Conservation (phyloP, 2,113 vertebrate species). For the Trematomus loennbergii region DNA sequence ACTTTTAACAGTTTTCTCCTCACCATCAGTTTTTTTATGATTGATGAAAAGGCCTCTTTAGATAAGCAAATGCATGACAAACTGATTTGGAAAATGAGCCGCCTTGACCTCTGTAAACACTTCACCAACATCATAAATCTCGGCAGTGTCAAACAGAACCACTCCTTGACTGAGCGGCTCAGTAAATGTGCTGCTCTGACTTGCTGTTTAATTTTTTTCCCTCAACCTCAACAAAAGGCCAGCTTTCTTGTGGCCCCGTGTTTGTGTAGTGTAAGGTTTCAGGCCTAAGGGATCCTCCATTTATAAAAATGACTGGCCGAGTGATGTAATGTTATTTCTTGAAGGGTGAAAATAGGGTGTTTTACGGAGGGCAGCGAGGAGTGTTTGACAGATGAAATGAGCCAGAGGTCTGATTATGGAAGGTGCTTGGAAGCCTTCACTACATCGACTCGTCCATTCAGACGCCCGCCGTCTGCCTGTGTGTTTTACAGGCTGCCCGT, state of each 20-base stretch:
- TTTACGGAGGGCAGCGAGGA: conserved; percentile 71
- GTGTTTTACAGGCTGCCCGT: conserved; percentile 58
- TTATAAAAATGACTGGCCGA: conserved; percentile 86
- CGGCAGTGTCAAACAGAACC: conserved; percentile 75
- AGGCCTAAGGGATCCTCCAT: conserved; percentile 83
- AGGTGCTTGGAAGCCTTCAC: conserved; percentile 57
- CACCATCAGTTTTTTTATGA: conserved; percentile 51
- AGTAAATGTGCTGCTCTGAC: conserved; percentile 58
- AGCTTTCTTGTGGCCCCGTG: conserved; percentile 87
- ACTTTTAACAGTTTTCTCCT: conserved; percentile 32
- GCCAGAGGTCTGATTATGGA: conserved; percentile 79
- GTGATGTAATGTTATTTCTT: conserved; percentile 95
- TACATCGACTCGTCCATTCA: conserved; percentile 59
- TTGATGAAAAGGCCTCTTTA: conserved; percentile 73
- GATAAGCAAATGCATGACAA: conserved; percentile 80
- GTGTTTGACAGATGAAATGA: conserved; percentile 81
- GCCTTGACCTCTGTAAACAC: conserved; percentile 79
- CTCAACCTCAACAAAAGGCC: conserved; percentile 85
- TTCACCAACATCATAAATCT: conserved; percentile 77
- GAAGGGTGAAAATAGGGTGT: conserved; percentile 82
- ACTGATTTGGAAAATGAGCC: conserved; percentile 79
- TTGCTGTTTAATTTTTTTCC: conserved; percentile 67
- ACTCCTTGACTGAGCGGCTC: conserved; percentile 62
- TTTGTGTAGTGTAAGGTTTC: conserved; percentile 93
- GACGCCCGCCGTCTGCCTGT: conserved; percentile 62